phyloP scores from a whole-genome alignment of 2,797 vertebrate genomes.

The Furcifer pardalis region DNA sequence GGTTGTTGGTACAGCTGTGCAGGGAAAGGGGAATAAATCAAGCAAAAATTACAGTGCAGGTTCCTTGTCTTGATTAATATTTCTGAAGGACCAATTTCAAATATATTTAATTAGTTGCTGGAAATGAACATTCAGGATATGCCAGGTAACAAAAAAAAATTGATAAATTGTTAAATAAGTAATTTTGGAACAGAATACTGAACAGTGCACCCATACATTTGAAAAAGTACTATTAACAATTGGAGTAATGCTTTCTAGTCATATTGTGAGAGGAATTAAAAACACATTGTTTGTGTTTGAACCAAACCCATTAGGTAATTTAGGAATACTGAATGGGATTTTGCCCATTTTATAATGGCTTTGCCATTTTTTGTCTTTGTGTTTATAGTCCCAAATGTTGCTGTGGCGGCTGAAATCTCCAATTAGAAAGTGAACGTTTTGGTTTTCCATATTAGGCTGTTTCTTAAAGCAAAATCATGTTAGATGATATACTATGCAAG shows the following conservation, averaged over 20 bases:
- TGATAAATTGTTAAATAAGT: background rate
- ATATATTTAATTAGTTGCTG: constrained; percentile 10
- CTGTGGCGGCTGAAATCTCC: too few species aligned
- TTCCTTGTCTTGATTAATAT: constrained; percentile 21
- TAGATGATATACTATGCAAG: too few species aligned
- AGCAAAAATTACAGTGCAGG: background rate
- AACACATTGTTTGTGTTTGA: background rate
- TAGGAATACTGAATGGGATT: too few species aligned
- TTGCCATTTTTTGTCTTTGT: too few species aligned
- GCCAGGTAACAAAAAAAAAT: background rate
- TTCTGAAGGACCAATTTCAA: constrained; percentile 4
- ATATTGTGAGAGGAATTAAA: background rate
- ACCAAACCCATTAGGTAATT: constrained; percentile 40
- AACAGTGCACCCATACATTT: background rate
- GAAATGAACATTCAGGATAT: background rate
- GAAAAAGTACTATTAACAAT: background rate
- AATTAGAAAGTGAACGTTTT: too few species aligned
- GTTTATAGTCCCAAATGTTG: too few species aligned
- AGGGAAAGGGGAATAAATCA: background rate
- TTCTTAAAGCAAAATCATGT: too few species aligned
- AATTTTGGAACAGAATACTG: background rate
- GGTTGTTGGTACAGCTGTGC: background rate
- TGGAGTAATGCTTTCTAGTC: background rate
- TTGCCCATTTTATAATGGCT: too few species aligned
- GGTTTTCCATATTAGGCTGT: too few species aligned